Evolutionary conservation across 2,797 vertebrate species (phyloP).

Genomic region (Arrhamphus sclerolepis): DNA sequence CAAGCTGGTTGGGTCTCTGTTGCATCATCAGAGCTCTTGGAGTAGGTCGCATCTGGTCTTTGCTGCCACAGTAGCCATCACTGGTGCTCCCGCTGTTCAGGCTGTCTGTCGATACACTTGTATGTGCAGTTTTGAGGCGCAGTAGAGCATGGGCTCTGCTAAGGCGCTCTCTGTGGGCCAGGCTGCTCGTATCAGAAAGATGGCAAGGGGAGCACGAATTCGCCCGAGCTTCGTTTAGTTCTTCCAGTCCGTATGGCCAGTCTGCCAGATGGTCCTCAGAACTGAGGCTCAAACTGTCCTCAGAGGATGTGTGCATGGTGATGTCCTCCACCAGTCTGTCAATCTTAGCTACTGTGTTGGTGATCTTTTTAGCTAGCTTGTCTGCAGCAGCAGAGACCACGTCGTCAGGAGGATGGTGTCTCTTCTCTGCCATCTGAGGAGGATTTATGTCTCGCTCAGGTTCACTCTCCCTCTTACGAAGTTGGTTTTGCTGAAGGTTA

Average conservation of each 20-base stretch:
- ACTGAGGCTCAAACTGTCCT: conserved; percentile 97
- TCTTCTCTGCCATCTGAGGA: conserved; percentile 72
- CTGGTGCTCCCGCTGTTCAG: conserved; percentile 94
- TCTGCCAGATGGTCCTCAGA: conserved; percentile 95
- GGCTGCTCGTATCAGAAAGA: conserved; percentile 82
- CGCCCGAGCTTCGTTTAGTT: conserved; percentile 86
- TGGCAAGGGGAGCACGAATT: conserved; percentile 93
- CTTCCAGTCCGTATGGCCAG: conserved; percentile 87
- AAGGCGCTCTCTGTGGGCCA: conserved; percentile 82
- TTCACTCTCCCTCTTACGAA: conserved; percentile 83
- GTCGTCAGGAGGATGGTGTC: conserved; percentile 70
- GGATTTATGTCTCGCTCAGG: conserved; percentile 83
- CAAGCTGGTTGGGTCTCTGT: conserved; percentile 90
- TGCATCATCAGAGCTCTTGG: conserved; percentile 79
- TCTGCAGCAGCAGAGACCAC: conserved; percentile 87
- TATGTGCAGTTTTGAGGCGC: conserved; percentile 87
- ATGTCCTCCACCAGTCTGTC: conserved; percentile 97
- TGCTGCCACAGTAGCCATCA: conserved; percentile 89
- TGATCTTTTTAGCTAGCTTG: conserved; percentile 91
- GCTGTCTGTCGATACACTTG: conserved; percentile 94
- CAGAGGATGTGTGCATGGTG: conserved; percentile 94
- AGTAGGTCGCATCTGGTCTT: conserved; percentile 85
- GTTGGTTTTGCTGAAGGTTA: conserved; percentile 89
- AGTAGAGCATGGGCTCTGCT: conserved; percentile 86
- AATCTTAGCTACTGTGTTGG: conserved; percentile 93